Conservation (phyloP, 2,888 invertebrate genomes). For the Hydraecia micacea region DNA sequence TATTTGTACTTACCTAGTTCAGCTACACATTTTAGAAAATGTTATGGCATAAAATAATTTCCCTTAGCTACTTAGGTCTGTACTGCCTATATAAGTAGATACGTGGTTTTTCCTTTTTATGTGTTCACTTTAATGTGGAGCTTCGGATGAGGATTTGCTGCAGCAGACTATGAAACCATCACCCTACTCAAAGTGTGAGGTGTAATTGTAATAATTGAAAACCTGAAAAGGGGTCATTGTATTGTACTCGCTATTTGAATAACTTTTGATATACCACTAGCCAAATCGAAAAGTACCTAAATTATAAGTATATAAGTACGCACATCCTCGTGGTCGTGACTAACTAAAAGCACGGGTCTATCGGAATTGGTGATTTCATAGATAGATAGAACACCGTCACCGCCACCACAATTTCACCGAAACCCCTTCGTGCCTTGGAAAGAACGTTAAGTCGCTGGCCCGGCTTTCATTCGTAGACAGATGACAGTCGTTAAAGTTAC, state of each 20-base stretch:
- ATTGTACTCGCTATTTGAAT: background rate
- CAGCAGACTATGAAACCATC: background rate
- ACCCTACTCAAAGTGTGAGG: conserved; percentile 1
- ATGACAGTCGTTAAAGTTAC: no score
- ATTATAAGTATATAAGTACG: no score
- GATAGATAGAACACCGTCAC: no score
- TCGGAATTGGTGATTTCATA: no score
- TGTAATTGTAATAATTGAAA: background rate
- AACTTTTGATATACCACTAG: background rate
- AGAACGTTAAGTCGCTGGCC: no score
- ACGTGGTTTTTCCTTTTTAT: background rate
- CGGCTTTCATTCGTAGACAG: no score
- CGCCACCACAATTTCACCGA: no score
- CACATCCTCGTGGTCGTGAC: background rate
- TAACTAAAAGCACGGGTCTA: background rate
- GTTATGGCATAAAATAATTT: background rate
- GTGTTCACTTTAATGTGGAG: background rate
- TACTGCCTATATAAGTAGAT: background rate
- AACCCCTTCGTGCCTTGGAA: no score
- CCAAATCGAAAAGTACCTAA: no score
- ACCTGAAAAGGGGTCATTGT: background rate
- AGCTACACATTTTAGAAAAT: background rate
- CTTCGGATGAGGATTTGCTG: background rate
- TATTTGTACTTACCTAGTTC: background rate
- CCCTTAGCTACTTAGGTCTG: background rate